These are phyloP conservation scores for Chaenogobius annularis DNA, from an alignment of 2,113 vertebrate genomes.

Conservation along the genomic window DNA sequence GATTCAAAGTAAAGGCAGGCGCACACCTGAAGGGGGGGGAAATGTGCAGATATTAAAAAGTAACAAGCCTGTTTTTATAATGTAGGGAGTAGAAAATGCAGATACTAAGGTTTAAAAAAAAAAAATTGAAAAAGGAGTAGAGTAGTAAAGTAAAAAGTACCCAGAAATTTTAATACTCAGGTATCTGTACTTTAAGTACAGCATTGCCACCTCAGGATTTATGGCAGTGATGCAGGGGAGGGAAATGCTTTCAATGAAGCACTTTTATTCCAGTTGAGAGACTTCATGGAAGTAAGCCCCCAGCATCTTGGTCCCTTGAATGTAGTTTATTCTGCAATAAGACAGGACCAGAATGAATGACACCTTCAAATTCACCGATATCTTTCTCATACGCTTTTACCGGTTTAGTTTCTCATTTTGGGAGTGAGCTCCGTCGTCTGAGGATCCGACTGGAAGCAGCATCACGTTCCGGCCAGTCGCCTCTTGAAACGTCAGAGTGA, in stretches of 20 bases:
- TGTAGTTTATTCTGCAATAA: slow-evolving; percentile 87
- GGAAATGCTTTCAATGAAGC: not conserved
- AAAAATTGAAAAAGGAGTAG: too few relatives aligned
- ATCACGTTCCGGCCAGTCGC: slow-evolving; percentile 94
- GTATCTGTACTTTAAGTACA: too few relatives aligned
- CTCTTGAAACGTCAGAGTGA: slow-evolving; percentile 95
- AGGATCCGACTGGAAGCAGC: slow-evolving; percentile 92
- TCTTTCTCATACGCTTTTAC: slow-evolving; percentile 68
- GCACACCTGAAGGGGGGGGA: too few relatives aligned
- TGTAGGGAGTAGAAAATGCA: too few relatives aligned
- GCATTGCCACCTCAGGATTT: not conserved
- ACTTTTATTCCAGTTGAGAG: slow-evolving; percentile 81
- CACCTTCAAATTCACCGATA: too few relatives aligned
- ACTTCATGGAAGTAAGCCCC: slow-evolving; percentile 93
- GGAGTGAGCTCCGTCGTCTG: slow-evolving; percentile 95
- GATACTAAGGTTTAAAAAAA: too few relatives aligned
- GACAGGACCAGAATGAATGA: too few relatives aligned
- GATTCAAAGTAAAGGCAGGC: too few relatives aligned
- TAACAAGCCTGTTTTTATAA: too few relatives aligned
- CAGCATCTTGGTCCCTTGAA: slow-evolving; percentile 92
- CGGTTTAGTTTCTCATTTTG: slow-evolving; percentile 98
- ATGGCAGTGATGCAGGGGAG: not conserved
- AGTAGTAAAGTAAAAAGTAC: too few relatives aligned
- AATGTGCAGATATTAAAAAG: too few relatives aligned
- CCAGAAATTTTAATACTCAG: too few relatives aligned